phyloP scores from a whole-genome alignment of 2,797 vertebrate genomes.

The Rhincodon typus region DNA sequence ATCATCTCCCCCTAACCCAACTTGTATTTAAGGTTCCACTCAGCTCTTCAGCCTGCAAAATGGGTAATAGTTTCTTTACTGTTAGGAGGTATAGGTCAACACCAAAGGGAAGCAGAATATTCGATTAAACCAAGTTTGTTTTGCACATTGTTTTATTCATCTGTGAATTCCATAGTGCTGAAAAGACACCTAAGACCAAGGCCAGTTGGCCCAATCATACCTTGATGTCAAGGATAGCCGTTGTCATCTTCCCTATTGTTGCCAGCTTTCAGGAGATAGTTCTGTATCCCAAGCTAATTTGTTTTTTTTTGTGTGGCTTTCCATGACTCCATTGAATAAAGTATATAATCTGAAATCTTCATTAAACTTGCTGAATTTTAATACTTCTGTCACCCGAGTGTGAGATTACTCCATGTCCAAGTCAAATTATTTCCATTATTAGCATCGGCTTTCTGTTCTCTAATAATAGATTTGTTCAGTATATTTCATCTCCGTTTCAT shows the following conservation, averaged over 20 bases:
- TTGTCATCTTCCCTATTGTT: not conserved
- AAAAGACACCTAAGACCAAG: not conserved
- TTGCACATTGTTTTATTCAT: not conserved
- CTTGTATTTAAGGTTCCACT: not conserved
- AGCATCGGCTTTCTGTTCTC: not conserved
- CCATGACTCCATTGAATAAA: not conserved
- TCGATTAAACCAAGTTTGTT: not conserved
- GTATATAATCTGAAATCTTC: not conserved
- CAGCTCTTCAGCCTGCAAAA: not conserved
- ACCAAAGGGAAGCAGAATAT: not conserved
- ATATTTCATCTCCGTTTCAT: not conserved
- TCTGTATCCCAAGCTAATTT: not conserved
- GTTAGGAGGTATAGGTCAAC: not conserved
- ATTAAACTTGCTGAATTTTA: not conserved
- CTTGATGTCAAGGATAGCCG: no score
- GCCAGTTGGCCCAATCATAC: no score
- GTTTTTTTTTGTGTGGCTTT: not conserved
- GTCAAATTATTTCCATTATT: not conserved
- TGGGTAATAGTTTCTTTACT: no score
- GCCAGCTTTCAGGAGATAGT: not conserved
- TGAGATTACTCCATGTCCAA: not conserved
- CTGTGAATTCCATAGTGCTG: not conserved
- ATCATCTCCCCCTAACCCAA: not conserved
- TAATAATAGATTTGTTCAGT: not conserved
- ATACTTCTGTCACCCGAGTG: not conserved